These are phyloP conservation scores for Bryconaethiops microstoma DNA, from an alignment of 2,797 vertebrate species.

Conservation along the genomic window DNA sequence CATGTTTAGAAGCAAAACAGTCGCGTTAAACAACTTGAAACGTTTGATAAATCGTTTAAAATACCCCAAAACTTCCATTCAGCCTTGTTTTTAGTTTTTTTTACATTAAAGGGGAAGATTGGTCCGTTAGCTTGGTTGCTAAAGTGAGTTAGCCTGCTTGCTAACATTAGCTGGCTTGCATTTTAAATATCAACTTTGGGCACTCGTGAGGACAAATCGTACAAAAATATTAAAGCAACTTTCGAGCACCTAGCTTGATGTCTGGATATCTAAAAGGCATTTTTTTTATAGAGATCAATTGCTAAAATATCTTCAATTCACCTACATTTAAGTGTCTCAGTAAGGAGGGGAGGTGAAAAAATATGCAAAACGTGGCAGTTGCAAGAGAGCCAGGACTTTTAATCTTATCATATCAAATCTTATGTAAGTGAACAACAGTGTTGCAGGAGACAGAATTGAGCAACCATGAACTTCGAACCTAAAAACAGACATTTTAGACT, in stretches of 20 bases:
- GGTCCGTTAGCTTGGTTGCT: not conserved
- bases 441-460: not conserved
- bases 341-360: not conserved
- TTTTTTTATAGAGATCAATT: too few species aligned
- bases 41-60: not conserved
- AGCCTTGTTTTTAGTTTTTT: too few species aligned
- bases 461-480: slow-evolving; percentile 44
- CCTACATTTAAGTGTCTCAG: not conserved
- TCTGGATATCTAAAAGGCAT: not conserved
- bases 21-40: not conserved
- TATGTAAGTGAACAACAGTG: slow-evolving; percentile 10
- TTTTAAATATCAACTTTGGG: too few species aligned
- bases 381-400: not conserved
- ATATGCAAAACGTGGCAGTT: slow-evolving; percentile 8
- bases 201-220: too few species aligned
- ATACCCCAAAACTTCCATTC: not conserved
- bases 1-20: not conserved
- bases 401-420: slow-evolving; percentile 29
- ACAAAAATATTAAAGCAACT: not conserved
- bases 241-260: not conserved
- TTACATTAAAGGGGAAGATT: not conserved
- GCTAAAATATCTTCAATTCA: not conserved
- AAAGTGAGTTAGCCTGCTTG: not conserved
- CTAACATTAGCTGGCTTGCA: slow-evolving; percentile 14
- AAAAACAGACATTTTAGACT: not conserved